Base-by-base conservation (phyloP, 2,888 invertebrate genomes). In the Drosophila bunnanda region DNA sequence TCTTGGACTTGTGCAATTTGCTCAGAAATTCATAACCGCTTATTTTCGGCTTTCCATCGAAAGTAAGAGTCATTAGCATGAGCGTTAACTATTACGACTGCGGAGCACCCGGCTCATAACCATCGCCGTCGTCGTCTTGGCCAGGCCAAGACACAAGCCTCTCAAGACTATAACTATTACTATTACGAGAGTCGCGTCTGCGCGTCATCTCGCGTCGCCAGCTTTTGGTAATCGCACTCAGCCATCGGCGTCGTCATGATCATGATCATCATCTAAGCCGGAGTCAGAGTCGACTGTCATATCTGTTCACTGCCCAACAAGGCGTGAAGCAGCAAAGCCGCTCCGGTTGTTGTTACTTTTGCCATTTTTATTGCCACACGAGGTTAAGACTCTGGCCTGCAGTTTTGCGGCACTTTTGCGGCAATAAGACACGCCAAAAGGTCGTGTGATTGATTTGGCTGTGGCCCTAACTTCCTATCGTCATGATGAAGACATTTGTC, bases 241-340 rank as follows among this genome's bases (percentile, higher is more conserved):
- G 55, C 34, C 72, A 54, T 50, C 60, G 55, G 25, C 55, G 22
- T 56, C 53, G 62, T 67, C 61, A 78, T 56, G 39, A 52, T 58
- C 64, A 72, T 41, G 52, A 41, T 66, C 62, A 75, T 30, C 50
- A n/a, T 46, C 46, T 10, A 4, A 46, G n/a, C 39, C n/a, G 46
- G 46, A 46, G 53, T 36, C n/a, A 6, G 46, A 46, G 53, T 36
- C 34, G 39, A 55, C 59, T 59, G 59, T 59, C 74, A 62, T 72
- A 67, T 62, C 78, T 74, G 79, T 64, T 54, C 81, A 58, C 67
- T 75, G 84, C 78, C 84, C 84, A 88, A 83, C 84, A 81, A 86
- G 89, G 89, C 89, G 87, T 88, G 84, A 88, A 87, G 76, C 84
- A 74, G 41, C 85, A 67, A 48, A 74, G 77, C 73, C 70, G 74